Evolutionary conservation across 2,888 invertebrate species (phyloP), one percentile per base, ranked within the genome.

Genomic region (Neoascia interrupta): DNA sequence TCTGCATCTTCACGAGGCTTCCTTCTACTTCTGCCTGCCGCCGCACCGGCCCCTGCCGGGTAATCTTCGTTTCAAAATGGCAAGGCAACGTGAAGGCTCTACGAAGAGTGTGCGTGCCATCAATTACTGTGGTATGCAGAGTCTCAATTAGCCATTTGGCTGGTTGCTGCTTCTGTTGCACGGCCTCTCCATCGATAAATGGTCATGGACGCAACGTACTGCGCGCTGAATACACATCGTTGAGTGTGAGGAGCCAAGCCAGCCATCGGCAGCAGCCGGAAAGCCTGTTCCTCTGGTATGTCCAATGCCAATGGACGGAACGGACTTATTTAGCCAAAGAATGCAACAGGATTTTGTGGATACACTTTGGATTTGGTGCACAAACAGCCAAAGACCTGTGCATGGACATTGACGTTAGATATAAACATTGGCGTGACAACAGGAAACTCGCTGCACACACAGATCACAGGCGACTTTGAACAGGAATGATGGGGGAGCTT

Each of bases 121-220:
- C 79, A 79, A 79, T 79, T 79, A 79, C 79, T 73, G 66, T 73
- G 79, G 79, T 79, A 79, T 79, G 79, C 73, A 45, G 79, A 63
- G 66, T 54, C 79, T 79, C 79, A 79, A 79, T 79, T 79, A 79
- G 79, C 66, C 61, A 73, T 73, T 79, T 61, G 73, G 56, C 49
- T 79, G 47, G n/a, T 61, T 41, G 58, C 72, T 61, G 54, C 70
- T 72, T 79, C 53, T 66, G 69, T 69, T 60, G 51, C 41, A 49
- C 13, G 39, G 26, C 49, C 5, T 23, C 3, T 13, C 10, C 11
- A 34, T 39, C 1, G 63, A 39, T 19, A 11, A 47, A 34, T 11
- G 47, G 45, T 3, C 10, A 28, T 34, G 43, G 56, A 75, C 69
- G 69, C 70, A 75, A 51, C 63, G 53, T 66, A 15, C 43, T 54